Evolutionary conservation across 1,140 invertebrate genomes (phyloP), one percentile per base, ranked within the genome.

Genomic region (Antheraea pernyi): DNA sequence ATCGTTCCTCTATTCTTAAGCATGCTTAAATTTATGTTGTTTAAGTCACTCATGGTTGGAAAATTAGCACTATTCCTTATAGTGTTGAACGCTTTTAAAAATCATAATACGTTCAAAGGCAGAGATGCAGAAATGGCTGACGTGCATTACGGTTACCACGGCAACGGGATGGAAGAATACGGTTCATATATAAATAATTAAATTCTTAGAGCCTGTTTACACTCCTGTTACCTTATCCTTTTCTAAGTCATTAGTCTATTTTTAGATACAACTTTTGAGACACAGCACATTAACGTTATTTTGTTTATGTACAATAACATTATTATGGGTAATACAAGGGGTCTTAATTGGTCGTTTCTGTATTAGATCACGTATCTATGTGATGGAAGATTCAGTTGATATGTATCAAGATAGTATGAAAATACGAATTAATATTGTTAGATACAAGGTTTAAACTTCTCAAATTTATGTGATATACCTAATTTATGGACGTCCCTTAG

Each of bases 11-110:
- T 95, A 69, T 88, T 95, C 74, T 88, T 95, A 3, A 94, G 94
- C 63, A 91, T 93, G 67, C 84, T 95, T 7, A 95, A 95, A 80
- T 92, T 95, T 69, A 93, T 95, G 90, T 79, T 95, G n/a, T 85
- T 95, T 42, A 95, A 95, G 73, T 94, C 94, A 3, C 86, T 95
- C 30, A 88, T 95, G 78, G 91, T 95, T 5, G 95, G 95, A 42
- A 95, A 95, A 78, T 74, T 95, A 70, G 95, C 94, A 0, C 91
- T 95, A 13, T 88, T 94, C 19, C 85, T 95, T 13, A 92, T 95
- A 10, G 86, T 94, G 42, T 74, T 95, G 10, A 95, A 95, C 72
- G 94, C 95, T 11, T 93, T 95, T 46, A 94, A 89, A 81, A 94
- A 93, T 66, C 86, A 84, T 42, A 93, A 92, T 61, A 79, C 84